A percentile compares a stretch with the other conserved stretches of the same genome.
Evolutionary conservation across 2,888 invertebrate genomes (phyloP).

Genomic region (Lasioglossum villosulum): DNA sequence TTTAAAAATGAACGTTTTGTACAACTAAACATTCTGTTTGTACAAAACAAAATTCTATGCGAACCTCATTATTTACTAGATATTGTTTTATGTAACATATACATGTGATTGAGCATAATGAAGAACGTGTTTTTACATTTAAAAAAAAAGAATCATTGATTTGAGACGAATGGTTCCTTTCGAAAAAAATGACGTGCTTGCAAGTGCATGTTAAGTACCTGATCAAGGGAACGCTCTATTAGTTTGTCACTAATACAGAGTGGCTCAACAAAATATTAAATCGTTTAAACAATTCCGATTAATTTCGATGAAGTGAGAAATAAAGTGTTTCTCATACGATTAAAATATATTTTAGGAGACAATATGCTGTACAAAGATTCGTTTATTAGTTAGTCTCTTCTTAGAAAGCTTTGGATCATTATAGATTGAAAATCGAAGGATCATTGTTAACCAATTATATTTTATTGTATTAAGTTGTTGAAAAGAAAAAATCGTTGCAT

Average conservation of each 20-base stretch:
- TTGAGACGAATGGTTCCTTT: constrained; percentile 17
- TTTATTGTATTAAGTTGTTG: constrained; percentile 13
- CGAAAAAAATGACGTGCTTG: constrained; percentile 33
- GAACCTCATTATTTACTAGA: constrained; percentile 17
- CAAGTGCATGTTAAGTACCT: constrained; percentile 70
- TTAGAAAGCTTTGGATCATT: constrained; percentile 16
- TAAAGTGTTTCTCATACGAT: not conserved
- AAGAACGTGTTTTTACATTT: constrained; percentile 16
- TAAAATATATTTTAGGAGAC: not conserved
- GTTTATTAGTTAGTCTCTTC: constrained; percentile 17
- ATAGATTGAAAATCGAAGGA: not conserved
- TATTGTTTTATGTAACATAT: constrained; percentile 20
- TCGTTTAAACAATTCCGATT: not conserved
- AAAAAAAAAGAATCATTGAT: constrained; percentile 12
- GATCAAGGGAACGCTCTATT: constrained; percentile 68
- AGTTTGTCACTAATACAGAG: constrained; percentile 38
- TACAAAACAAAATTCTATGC: constrained; percentile 13
- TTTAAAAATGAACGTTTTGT: not conserved
- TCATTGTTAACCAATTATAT: constrained; percentile 26
- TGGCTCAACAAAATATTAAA: not conserved
- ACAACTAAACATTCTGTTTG: constrained; percentile 18
- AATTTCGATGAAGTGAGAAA: not conserved
- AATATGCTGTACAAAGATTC: constrained; percentile 6
- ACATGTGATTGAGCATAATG: not conserved
- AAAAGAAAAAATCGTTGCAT: not conserved